Percentiles rank a stretch among this genome's conserved stretches.
These are phyloP conservation scores for Protodeltote pygarga DNA, from an alignment of 2,888 invertebrate genomes.

Conservation along the genomic window DNA sequence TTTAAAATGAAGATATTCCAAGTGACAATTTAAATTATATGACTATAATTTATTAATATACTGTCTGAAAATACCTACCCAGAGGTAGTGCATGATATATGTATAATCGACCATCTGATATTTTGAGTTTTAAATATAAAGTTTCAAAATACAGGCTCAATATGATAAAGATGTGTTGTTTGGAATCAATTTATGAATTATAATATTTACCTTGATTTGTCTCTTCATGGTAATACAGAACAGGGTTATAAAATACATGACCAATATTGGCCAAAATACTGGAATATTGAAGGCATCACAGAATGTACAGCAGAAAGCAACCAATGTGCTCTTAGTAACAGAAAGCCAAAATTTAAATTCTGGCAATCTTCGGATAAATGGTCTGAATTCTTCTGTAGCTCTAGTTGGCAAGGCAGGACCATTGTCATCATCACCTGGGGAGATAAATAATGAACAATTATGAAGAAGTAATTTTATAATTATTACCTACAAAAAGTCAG, in stretches of 20 bases:
- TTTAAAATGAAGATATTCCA: too few relatives aligned
- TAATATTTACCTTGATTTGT: conserved; percentile 96
- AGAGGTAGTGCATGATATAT: too few relatives aligned
- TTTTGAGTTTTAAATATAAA: too few relatives aligned
- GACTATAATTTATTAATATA: too few relatives aligned
- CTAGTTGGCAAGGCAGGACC: conserved; percentile 98
- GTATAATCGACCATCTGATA: too few relatives aligned
- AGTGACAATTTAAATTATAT: too few relatives aligned
- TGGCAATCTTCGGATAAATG: conserved; percentile 98
- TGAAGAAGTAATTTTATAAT: too few relatives aligned
- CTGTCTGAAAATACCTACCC: too few relatives aligned
- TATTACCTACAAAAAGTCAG: too few relatives aligned
- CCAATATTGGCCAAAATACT: conserved; percentile 99
- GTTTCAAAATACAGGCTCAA: too few relatives aligned
- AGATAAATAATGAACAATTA: conserved; percentile 39
- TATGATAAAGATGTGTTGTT: too few relatives aligned
- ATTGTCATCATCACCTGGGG: conserved; percentile 89
- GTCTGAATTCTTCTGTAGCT: conserved; percentile 98
- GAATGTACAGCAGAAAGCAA: conserved; percentile 97
- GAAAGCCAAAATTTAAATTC: conserved; percentile 99
- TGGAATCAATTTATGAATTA: background rate
- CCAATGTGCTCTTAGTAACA: conserved; percentile 96
- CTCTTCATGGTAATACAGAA: conserved; percentile 99
- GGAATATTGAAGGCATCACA: conserved; percentile 99
- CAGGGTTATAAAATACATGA: conserved; percentile 99